A percentile compares a stretch with the other conserved stretches of the same genome.
phyloP scores from a whole-genome alignment of 2,888 invertebrate species.

The Lithosia quadra region DNA sequence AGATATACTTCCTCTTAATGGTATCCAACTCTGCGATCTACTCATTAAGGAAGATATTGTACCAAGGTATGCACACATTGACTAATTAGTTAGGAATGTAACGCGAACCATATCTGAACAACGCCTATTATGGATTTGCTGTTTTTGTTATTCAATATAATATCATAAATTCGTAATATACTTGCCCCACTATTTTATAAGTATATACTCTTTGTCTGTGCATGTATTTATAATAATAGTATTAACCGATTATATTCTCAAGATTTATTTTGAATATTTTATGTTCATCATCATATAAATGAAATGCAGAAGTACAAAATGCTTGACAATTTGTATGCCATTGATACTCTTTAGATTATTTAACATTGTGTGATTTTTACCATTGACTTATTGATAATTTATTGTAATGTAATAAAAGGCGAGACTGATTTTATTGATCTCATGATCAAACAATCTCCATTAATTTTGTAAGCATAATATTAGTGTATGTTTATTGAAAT shows the following conservation, averaged over 20 bases:
- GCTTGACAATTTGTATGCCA: conserved; percentile 15
- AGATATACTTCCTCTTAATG: conserved; percentile 88
- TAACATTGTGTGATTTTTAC: conserved; percentile 30
- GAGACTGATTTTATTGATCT: conserved; percentile 59
- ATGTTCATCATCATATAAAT: conserved; percentile 26
- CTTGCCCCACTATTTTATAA: conserved; percentile 51
- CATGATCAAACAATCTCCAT: conserved; percentile 41
- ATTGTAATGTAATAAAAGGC: conserved; percentile 29
- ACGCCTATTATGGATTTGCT: conserved; percentile 27
- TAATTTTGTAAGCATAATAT: conserved; percentile 34
- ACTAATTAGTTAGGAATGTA: conserved; percentile 82
- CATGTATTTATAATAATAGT: conserved; percentile 45
- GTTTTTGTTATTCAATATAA: conserved; percentile 39
- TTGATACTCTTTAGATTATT: conserved; percentile 10
- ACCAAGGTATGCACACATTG: conserved; percentile 91
- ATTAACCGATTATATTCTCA: conserved; percentile 17
- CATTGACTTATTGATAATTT: conserved; percentile 30
- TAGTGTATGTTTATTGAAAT: conserved; percentile 34
- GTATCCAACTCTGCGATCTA: conserved; percentile 91
- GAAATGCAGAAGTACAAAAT: conserved; percentile 43
- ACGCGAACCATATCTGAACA: conserved; percentile 14
- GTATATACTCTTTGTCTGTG: conserved; percentile 46
- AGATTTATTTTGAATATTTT: not conserved
- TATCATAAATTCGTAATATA: conserved; percentile 28
- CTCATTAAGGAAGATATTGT: conserved; percentile 92